Evolutionary conservation across 2,797 vertebrate genomes (phyloP), one percentile per base, ranked within the genome.

Genomic region (Morus bassanus): DNA sequence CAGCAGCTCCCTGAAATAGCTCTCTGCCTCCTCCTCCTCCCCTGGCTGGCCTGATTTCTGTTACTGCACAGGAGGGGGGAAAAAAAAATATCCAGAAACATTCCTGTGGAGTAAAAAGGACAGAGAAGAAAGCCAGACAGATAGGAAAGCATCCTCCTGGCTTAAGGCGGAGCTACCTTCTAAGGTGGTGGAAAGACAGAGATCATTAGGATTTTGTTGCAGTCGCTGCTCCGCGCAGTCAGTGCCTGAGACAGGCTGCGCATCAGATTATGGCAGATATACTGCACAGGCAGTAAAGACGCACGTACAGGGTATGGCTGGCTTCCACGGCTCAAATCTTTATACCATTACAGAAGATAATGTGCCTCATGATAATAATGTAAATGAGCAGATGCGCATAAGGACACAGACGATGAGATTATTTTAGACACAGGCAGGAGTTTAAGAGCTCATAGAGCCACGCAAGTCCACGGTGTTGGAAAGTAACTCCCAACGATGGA

Each of bases 1-100:
- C 79, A 85, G 77, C 87, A 79, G 92, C 84, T 95, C 90, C 94
- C 94, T 48, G 78, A 95, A 96, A 96, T 96, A 96, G 93, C 94
- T 91, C 85, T 31, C 81, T 75, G 83, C 94, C 70, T 48, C 83
- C 90, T 93, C 94, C 91, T 93, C 67, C 95, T 92, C 90, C 73
- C 74, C 67, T 43, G 65, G 72, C 88, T 91, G 96, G 61, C 97
- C 97, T 90, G 85, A 94, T 95, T 96, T 89, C 94, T 92, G 60
- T 18, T 60, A 41, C 64, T 28, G 60, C 92, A 82, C 70, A 37
- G 41, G 31, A 68, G 18, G 18, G 24, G 11, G 6, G 7, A 50
- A 48, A 45, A 50, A 48, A 45, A 85, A 46, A 35, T 2, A 53
- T 6, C 76, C 86, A 80, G 76, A 85, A 95, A 57, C 67, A 48